A percentile compares a stretch with the other conserved stretches of the same genome.
Evolutionary conservation across 2,888 invertebrate genomes (phyloP).

Genomic region (Clanis bilineata): DNA sequence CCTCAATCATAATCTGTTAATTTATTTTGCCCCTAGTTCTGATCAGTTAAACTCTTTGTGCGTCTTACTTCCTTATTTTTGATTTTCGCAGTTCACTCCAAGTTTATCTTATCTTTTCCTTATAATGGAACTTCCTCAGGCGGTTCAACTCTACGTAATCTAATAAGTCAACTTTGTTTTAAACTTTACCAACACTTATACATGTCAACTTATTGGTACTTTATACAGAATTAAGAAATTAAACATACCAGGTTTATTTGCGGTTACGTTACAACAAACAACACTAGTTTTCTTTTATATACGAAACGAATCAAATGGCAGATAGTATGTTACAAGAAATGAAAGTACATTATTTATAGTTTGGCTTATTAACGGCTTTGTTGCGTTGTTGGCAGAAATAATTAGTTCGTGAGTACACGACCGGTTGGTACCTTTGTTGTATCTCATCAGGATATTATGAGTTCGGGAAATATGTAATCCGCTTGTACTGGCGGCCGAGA

Average conservation of each 20-base stretch:
- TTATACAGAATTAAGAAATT: neutral
- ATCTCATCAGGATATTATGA: neutral
- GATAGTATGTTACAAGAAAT: slow-evolving; percentile 17
- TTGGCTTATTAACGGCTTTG: slow-evolving; percentile 19
- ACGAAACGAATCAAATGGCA: slow-evolving; percentile 16
- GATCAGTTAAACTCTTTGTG: slow-evolving; percentile 1
- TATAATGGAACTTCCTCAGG: slow-evolving; percentile 15
- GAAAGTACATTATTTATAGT: slow-evolving; percentile 20
- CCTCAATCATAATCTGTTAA: slow-evolving; percentile 2
- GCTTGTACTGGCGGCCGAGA: slow-evolving; percentile 2
- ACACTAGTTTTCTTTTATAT: slow-evolving; percentile 9
- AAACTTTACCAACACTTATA: slow-evolving; percentile 6
- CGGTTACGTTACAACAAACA: neutral
- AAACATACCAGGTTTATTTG: neutral
- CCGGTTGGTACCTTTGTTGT: neutral
- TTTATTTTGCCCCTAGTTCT: neutral
- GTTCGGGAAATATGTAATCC: slow-evolving; percentile 10
- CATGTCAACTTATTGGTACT: slow-evolving; percentile 1
- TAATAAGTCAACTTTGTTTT: slow-evolving; percentile 14
- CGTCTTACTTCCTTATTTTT: slow-evolving; percentile 10
- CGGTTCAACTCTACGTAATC: slow-evolving; percentile 15
- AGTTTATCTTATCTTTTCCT: slow-evolving; percentile 21
- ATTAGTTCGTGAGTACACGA: slow-evolving; percentile 15
- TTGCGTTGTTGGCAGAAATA: slow-evolving; percentile 13
- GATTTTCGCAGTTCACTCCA: slow-evolving; percentile 9